phyloP scores from a whole-genome alignment of 2,888 invertebrate species.

The Cinara cedri region DNA sequence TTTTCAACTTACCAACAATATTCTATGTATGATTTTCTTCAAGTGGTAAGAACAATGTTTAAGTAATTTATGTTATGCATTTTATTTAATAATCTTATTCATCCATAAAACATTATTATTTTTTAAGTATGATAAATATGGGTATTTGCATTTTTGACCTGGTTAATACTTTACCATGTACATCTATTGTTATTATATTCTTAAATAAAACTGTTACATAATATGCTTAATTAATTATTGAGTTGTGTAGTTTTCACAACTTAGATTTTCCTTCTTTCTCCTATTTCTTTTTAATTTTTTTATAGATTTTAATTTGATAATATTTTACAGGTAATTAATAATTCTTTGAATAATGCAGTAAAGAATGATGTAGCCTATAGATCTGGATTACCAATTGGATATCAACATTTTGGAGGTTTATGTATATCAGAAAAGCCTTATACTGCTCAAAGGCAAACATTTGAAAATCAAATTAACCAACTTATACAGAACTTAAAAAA shows the following conservation, averaged over 20 bases:
- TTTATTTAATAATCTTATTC: neutral
- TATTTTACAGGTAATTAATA: slow-evolving; percentile 69
- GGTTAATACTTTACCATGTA: neutral
- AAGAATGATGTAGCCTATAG: slow-evolving; percentile 75
- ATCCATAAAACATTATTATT: too few species aligned
- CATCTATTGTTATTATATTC: neutral
- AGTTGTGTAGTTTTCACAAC: too few species aligned
- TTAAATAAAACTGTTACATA: neutral
- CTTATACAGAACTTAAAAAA: slow-evolving; percentile 70
- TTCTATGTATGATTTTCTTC: slow-evolving; percentile 84
- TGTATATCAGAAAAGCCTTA: slow-evolving; percentile 29
- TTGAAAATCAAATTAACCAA: slow-evolving; percentile 66
- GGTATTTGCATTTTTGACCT: too few species aligned
- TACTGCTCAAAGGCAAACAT: slow-evolving; percentile 63
- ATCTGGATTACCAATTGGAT: slow-evolving; percentile 79
- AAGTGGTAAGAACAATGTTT: slow-evolving; percentile 31
- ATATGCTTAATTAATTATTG: too few species aligned
- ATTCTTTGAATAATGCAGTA: slow-evolving; percentile 76
- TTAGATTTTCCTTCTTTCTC: too few species aligned
- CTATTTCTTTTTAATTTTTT: neutral
- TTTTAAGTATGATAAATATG: neutral
- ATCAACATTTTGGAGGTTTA: slow-evolving; percentile 47
- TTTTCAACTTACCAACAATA: slow-evolving; percentile 90
- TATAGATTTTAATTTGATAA: slow-evolving; percentile 58
- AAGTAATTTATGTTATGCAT: neutral